These are phyloP conservation scores for Trichonephila inaurata DNA, from an alignment of 1,140 invertebrate genomes.

Conservation along the genomic window DNA sequence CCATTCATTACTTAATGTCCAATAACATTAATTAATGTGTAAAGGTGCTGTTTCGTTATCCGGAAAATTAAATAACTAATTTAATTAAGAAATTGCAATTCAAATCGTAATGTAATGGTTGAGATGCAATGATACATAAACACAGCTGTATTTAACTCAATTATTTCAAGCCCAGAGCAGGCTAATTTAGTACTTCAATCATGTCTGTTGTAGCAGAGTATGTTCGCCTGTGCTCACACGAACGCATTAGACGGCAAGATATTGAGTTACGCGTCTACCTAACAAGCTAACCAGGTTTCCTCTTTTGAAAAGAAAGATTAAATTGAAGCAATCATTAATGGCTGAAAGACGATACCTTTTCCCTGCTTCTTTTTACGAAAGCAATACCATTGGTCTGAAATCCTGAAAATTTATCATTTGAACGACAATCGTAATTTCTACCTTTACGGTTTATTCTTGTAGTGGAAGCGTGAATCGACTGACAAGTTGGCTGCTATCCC, in stretches of 20 bases:
- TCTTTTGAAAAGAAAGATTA: not conserved
- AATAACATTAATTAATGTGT: not conserved
- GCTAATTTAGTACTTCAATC: not conserved
- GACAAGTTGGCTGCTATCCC: constrained; percentile 66
- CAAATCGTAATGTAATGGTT: not conserved
- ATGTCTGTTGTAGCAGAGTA: not conserved
- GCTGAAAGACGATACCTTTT: not conserved
- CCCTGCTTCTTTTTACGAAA: not conserved
- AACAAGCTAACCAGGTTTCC: not conserved
- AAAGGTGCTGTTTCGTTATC: not conserved
- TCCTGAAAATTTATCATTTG: constrained; percentile 48
- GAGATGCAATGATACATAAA: not conserved
- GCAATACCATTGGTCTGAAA: constrained; percentile 5
- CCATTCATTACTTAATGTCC: not conserved
- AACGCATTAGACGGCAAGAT: not conserved
- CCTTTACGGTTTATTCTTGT: constrained; percentile 57
- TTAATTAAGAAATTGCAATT: not conserved
- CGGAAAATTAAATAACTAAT: not conserved
- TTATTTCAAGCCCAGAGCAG: not conserved
- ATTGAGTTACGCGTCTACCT: not conserved
- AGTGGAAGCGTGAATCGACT: constrained; percentile 64
- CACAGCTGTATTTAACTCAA: not conserved
- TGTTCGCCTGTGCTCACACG: not conserved
- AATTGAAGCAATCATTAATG: constrained; percentile 23
- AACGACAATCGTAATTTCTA: constrained; percentile 64